Evolutionary conservation across 2,113 vertebrate species (phyloP).

Genomic region (Grantiella picta): DNA sequence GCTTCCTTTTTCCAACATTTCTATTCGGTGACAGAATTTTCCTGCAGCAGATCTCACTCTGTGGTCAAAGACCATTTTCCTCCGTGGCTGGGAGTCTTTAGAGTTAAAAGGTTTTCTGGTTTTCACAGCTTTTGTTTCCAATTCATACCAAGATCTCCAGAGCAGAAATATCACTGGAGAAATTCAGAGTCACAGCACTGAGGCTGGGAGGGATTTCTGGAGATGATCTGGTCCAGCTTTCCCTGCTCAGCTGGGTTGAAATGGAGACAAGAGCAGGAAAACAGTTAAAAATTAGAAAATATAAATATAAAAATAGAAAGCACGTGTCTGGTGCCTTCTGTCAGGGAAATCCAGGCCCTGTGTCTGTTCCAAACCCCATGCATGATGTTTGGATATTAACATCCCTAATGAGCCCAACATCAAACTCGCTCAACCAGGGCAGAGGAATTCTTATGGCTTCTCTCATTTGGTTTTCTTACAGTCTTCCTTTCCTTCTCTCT

Average conservation of each 20-base stretch:
- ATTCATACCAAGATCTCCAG: rapidly evolving
- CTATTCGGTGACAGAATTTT: background rate
- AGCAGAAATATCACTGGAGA: background rate
- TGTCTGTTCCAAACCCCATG: background rate
- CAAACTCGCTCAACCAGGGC: background rate
- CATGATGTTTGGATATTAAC: background rate
- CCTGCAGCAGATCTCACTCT: background rate
- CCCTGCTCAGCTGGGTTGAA: background rate
- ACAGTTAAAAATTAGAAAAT: background rate
- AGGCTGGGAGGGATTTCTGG: background rate
- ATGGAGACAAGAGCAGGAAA: background rate
- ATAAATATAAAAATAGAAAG: background rate
- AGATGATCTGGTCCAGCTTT: background rate
- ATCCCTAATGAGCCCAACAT: background rate
- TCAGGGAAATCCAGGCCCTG: background rate
- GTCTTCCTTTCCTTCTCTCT: background rate
- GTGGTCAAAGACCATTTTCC: background rate
- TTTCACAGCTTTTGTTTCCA: background rate
- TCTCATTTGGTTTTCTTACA: background rate
- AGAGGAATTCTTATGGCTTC: background rate
- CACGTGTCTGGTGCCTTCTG: background rate
- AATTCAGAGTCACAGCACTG: background rate
- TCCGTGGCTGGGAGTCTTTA: rapidly evolving
- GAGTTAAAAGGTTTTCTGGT: background rate
- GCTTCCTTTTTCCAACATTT: background rate